phyloP scores from a whole-genome alignment of 2,113 vertebrate genomes.

The Oplegnathus fasciatus region DNA sequence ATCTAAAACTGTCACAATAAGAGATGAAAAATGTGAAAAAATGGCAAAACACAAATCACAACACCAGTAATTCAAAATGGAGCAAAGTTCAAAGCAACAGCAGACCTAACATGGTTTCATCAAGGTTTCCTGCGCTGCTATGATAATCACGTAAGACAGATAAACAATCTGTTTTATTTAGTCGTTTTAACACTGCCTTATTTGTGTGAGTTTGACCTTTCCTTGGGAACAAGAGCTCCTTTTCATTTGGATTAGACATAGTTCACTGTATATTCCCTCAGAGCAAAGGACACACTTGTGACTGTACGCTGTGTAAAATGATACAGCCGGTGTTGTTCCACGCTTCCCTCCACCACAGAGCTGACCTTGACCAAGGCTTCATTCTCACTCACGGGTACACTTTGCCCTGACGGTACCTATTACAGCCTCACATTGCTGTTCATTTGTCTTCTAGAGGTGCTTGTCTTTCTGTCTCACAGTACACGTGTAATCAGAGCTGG shows the following conservation, averaged over 20 bases:
- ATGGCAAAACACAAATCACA: background rate
- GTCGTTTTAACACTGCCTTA: too few relatives aligned
- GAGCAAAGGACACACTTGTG: constrained; percentile 55
- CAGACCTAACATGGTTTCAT: background rate
- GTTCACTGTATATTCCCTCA: constrained; percentile 30
- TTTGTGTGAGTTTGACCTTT: constrained; percentile 7
- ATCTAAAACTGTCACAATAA: background rate
- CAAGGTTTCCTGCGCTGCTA: background rate
- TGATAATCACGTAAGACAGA: background rate
- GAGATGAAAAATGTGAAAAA: background rate
- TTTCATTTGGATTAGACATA: constrained; percentile 5
- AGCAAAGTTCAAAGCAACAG: background rate
- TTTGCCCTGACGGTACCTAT: background rate
- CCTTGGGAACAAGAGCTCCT: background rate
- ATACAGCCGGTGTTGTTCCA: constrained; percentile 28
- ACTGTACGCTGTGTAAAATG: constrained; percentile 59
- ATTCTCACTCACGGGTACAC: background rate
- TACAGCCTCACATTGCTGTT: background rate
- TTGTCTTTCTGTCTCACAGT: background rate
- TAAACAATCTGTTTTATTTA: too few relatives aligned
- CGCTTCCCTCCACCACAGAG: constrained; percentile 5
- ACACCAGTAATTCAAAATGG: background rate
- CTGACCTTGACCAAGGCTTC: constrained; percentile 53
- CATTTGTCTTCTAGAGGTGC: constrained; percentile 2
- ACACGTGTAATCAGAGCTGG: background rate